These are phyloP conservation scores for Drosophila nr. medialis DNA, from an alignment of 2,888 invertebrate genomes.

Conservation along the genomic window DNA sequence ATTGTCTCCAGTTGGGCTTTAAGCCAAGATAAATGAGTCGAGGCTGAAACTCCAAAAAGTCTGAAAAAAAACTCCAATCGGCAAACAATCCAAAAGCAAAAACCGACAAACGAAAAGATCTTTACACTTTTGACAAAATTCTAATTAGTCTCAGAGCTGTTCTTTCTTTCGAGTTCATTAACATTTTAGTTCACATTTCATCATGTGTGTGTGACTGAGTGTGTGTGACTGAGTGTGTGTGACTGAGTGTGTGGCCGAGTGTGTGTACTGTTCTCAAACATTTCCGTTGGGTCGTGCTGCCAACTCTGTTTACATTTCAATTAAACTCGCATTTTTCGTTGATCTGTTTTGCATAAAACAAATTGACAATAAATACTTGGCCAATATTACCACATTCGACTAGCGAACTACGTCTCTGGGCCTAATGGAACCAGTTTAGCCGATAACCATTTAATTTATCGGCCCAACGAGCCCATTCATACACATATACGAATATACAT, in stretches of 20 bases:
- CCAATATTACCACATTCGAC: conserved; percentile 31
- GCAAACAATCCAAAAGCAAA: conserved; percentile 33
- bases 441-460: conserved; percentile 74
- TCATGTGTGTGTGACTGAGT: neutral
- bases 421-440: conserved; percentile 77
- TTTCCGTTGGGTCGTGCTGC: conserved; percentile 37
- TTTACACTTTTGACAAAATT: conserved; percentile 63
- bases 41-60: conserved; percentile 32
- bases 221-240: conserved; percentile 20
- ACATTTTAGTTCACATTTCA: conserved; percentile 40
- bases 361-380: conserved; percentile 64
- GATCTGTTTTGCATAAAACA: conserved; percentile 52
- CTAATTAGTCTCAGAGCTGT: conserved; percentile 47
- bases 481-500: conserved; percentile 3
- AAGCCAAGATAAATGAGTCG: conserved; percentile 63
- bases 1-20: conserved; percentile 49
- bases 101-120: conserved; percentile 53
- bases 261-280: conserved; percentile 33
- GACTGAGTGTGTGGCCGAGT: conserved; percentile 13
- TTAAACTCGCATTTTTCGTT: conserved; percentile 47
- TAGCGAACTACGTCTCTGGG: conserved; percentile 18
- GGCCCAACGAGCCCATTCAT: conserved; percentile 39
- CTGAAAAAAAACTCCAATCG: conserved; percentile 21
- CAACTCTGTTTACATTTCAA: conserved; percentile 58
- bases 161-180: conserved; percentile 46